These are phyloP conservation scores for Acanthococcus lagerstroemiae DNA, from an alignment of 2,888 invertebrate species.

Conservation along the genomic window DNA sequence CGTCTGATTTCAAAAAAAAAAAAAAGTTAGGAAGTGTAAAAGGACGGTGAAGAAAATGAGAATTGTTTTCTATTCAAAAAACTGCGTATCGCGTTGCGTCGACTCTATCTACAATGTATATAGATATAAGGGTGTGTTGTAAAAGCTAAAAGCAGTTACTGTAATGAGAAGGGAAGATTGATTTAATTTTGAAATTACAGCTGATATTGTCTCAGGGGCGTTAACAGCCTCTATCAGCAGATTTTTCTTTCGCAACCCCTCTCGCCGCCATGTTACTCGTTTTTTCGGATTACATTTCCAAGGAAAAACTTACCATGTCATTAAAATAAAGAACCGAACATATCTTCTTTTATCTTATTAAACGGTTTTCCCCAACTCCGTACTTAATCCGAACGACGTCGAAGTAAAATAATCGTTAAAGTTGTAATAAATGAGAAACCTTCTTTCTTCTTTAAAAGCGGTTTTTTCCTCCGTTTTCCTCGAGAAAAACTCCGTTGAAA, in stretches of 20 bases:
- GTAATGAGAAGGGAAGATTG: slow-evolving; percentile 27
- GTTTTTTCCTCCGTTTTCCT: slow-evolving; percentile 6
- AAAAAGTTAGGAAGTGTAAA: no score
- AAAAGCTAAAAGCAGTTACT: slow-evolving; percentile 24
- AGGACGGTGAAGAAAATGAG: no score
- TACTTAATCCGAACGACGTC: slow-evolving; percentile 23
- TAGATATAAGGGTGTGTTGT: not conserved
- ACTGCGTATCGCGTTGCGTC: no score
- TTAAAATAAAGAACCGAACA: slow-evolving; percentile 30
- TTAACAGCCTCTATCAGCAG: slow-evolving; percentile 24
- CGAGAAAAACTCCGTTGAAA: slow-evolving; percentile 18
- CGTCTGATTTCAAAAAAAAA: no score
- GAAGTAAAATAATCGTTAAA: slow-evolving; percentile 29
- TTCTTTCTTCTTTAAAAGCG: slow-evolving; percentile 14
- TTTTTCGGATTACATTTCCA: slow-evolving; percentile 18
- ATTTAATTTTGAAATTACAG: slow-evolving; percentile 28
- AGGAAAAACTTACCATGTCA: slow-evolving; percentile 28
- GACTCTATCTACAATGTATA: no score
- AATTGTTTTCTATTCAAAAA: no score
- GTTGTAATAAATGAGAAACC: slow-evolving; percentile 29
- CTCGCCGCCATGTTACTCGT: not conserved
- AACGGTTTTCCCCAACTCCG: slow-evolving; percentile 21
- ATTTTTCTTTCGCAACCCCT: slow-evolving; percentile 13
- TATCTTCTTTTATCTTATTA: slow-evolving; percentile 29
- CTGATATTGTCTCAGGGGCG: slow-evolving; percentile 25